phyloP scores from a whole-genome alignment of 2,888 invertebrate genomes.

The Conchocele bisecta region DNA sequence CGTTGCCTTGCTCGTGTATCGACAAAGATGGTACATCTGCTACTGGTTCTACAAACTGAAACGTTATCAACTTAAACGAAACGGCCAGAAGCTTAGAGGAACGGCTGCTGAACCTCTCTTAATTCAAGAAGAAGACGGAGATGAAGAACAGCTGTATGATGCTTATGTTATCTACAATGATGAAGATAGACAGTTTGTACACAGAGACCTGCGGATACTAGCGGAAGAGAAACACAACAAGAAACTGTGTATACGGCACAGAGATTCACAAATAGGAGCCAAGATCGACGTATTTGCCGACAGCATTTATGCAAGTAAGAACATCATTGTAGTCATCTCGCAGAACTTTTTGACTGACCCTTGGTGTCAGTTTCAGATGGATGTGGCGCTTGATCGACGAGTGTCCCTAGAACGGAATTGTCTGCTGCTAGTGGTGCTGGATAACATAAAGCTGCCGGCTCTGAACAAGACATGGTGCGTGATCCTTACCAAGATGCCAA shows the following conservation, averaged over 20 bases:
- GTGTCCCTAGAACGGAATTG: neutral
- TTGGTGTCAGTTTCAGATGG: neutral
- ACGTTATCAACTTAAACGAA: too few species aligned
- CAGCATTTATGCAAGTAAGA: too few species aligned
- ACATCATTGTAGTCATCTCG: constrained; percentile 7
- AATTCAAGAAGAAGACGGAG: too few species aligned
- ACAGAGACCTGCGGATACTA: neutral
- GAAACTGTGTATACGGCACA: constrained; percentile 9
- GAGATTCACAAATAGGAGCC: neutral
- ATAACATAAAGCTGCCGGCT: too few species aligned
- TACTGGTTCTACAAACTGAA: neutral
- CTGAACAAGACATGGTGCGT: too few species aligned
- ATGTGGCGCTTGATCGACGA: neutral
- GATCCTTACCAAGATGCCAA: too few species aligned
- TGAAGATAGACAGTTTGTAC: constrained; percentile 7
- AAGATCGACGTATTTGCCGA: constrained; percentile 3
- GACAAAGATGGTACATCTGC: constrained; percentile 2
- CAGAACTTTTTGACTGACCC: constrained; percentile 4
- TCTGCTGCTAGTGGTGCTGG: neutral
- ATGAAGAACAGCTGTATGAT: too few species aligned
- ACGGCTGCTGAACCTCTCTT: too few species aligned
- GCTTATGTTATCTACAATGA: constrained; percentile 23
- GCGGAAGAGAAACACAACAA: neutral
- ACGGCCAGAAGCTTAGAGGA: too few species aligned
- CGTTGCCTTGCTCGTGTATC: too few species aligned